Conservation (phyloP, 2,888 invertebrate genomes). For the Seladonia tumulorum region DNA sequence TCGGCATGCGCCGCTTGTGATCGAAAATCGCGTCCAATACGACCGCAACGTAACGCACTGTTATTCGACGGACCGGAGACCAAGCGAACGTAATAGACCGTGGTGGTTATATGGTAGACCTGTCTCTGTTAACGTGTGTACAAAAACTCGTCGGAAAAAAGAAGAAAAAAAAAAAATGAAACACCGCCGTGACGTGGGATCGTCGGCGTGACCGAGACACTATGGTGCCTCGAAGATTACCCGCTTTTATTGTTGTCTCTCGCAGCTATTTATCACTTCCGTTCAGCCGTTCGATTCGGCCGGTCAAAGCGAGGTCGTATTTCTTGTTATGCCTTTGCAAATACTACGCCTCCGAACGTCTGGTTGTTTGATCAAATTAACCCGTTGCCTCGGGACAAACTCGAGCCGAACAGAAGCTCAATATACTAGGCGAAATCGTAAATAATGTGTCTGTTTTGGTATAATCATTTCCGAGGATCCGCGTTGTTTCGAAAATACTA, state of each 20-base stretch:
- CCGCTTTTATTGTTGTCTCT: constrained; percentile 1
- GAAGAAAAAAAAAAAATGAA: neutral
- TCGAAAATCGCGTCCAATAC: neutral
- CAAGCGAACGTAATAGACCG: neutral
- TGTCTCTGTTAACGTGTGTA: neutral
- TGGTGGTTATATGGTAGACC: too few relatives aligned
- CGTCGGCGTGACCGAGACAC: neutral
- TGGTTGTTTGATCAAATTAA: constrained; percentile 6
- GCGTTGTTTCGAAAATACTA: too few relatives aligned
- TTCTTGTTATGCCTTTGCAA: neutral
- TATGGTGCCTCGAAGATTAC: neutral
- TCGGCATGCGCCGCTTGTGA: neutral
- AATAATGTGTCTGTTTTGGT: too few relatives aligned
- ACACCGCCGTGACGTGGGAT: neutral
- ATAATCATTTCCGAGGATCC: too few relatives aligned
- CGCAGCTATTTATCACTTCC: constrained; percentile 1
- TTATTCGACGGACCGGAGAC: neutral
- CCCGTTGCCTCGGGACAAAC: neutral
- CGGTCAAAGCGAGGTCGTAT: neutral
- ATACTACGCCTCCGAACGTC: neutral
- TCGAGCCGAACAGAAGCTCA: neutral
- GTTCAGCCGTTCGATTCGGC: neutral
- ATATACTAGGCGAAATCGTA: too few relatives aligned
- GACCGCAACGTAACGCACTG: neutral
- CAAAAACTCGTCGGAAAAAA: neutral